Evolutionary conservation across 2,888 invertebrate species (phyloP).

Genomic region (Aphodius granarius): DNA sequence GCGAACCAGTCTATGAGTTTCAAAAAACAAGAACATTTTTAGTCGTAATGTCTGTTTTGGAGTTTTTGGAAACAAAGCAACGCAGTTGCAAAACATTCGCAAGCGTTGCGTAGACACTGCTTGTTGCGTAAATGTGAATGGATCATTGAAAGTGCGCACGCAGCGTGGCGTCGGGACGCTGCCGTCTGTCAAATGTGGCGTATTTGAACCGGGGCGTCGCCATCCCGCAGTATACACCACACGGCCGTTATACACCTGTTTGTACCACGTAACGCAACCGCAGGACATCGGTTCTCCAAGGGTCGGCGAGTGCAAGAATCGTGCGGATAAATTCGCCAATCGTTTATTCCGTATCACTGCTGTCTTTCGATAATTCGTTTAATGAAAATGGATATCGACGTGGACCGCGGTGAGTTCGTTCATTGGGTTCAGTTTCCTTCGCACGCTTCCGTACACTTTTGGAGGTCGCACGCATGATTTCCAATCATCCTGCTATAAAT

Average conservation of each 20-base stretch:
- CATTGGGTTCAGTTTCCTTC: not conserved
- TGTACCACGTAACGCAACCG: conserved; percentile 45
- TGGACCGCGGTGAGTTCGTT: conserved; percentile 37
- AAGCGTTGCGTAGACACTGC: no score
- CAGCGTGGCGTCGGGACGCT: conserved; percentile 45
- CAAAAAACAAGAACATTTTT: no score
- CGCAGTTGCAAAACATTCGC: no score
- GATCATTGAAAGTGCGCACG: conserved; percentile 33
- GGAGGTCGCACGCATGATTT: not conserved
- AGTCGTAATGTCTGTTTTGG: no score
- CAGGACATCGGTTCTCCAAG: conserved; percentile 29
- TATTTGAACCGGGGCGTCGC: conserved; percentile 52
- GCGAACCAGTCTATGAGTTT: no score
- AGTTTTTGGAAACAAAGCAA: no score
- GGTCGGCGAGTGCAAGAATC: conserved; percentile 14
- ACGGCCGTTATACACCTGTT: conserved; percentile 33
- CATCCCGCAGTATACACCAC: conserved; percentile 39
- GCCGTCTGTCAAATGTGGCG: conserved; percentile 51
- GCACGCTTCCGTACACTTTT: not conserved
- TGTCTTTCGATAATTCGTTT: conserved; percentile 21
- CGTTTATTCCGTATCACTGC: not conserved
- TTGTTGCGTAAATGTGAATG: not conserved
- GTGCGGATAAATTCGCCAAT: conserved; percentile 18
- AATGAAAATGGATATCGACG: conserved; percentile 34
- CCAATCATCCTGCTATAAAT: not conserved